Evolutionary conservation across 2,113 vertebrate species (phyloP).

Genomic region (zebrafish (Danio rerio)): DNA sequence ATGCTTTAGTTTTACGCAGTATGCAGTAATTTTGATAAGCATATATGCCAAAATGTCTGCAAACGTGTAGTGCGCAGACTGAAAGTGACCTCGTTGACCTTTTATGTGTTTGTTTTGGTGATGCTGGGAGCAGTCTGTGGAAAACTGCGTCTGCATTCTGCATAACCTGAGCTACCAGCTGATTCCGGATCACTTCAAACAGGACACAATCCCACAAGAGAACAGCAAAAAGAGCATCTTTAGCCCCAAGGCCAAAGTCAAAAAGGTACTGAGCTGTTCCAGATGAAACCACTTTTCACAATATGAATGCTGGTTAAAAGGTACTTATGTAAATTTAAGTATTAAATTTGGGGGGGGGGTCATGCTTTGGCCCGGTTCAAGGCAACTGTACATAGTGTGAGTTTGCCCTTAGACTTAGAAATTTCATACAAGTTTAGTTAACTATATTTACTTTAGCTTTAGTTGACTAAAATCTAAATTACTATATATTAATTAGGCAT

Average conservation of each 20-base stretch:
- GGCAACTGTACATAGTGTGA: no score
- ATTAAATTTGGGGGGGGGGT: no score
- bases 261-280: constrained; percentile 29
- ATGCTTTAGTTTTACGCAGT: no score
- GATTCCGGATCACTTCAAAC: constrained; percentile 79
- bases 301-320: no score
- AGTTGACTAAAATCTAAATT: no score
- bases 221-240: constrained; percentile 84
- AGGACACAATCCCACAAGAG: constrained; percentile 62
- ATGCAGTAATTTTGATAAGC: no score
- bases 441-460: no score
- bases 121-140: constrained; percentile 81
- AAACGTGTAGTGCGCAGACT: not conserved
- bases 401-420: no score
- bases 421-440: no score
- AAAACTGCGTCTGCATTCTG: constrained; percentile 92
- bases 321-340: no score
- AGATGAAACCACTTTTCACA: not conserved
- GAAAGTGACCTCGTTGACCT: constrained; percentile 17
- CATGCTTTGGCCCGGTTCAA: no score
- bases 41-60: not conserved
- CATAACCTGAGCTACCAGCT: constrained; percentile 93
- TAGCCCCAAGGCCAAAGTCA: constrained; percentile 85
- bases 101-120: not conserved
- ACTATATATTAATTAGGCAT: no score